A percentile compares a stretch with the other conserved stretches of the same genome.
phyloP scores from a whole-genome alignment of 2,113 vertebrate species.

The Pao palembangensis region DNA sequence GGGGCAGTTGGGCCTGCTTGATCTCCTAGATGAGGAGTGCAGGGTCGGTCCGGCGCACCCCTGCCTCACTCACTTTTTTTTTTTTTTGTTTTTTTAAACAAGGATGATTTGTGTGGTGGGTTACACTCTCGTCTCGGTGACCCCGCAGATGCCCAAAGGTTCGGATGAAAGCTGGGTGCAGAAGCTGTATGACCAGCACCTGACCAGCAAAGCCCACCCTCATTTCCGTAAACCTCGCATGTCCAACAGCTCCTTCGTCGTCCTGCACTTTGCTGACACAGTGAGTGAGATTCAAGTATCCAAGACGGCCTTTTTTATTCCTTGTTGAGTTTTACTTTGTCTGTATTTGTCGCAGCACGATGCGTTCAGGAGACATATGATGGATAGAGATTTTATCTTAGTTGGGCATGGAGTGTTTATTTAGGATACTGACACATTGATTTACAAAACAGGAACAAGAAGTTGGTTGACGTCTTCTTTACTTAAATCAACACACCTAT shows the following conservation, averaged over 20 bases:
- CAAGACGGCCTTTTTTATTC: too few species aligned
- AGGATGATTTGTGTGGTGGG: background rate
- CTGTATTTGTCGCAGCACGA: too few species aligned
- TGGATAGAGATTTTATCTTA: too few species aligned
- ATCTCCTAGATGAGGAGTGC: slow-evolving; percentile 81
- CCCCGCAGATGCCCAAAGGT: slow-evolving; percentile 78
- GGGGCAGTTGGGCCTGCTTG: slow-evolving; percentile 74
- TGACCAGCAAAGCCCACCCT: slow-evolving; percentile 56
- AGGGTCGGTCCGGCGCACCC: slow-evolving; percentile 52
- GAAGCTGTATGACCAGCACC: slow-evolving; percentile 77
- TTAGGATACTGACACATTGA: too few species aligned
- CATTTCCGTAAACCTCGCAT: slow-evolving; percentile 77
- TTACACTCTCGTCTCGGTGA: background rate
- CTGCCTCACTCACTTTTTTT: background rate
- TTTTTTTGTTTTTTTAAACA: background rate
- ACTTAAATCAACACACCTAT: too few species aligned
- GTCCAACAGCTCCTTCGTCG: slow-evolving; percentile 69
- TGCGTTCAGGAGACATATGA: too few species aligned
- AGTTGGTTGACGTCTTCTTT: too few species aligned
- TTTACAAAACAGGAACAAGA: too few species aligned
- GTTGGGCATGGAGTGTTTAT: too few species aligned
- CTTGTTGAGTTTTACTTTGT: too few species aligned
- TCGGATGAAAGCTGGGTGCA: slow-evolving; percentile 77
- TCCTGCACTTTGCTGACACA: slow-evolving; percentile 79
- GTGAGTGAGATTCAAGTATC: slow-evolving; percentile 46